phyloP scores from a whole-genome alignment of 2,888 invertebrate genomes.

The Drosophila gaucha region DNA sequence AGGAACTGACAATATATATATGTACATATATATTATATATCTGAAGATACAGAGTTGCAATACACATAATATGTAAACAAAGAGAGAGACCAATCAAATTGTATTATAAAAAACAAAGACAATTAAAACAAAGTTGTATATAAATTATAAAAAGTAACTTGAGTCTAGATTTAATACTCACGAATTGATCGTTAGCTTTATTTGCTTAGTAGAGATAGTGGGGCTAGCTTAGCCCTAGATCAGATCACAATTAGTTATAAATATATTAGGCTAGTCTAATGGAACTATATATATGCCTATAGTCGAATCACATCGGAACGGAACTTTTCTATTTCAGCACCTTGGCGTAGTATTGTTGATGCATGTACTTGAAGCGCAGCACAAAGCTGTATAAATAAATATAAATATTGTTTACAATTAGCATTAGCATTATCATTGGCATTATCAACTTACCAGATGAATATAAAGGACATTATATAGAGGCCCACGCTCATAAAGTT shows the following conservation, averaged over 20 bases:
- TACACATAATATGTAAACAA: not conserved
- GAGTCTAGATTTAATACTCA: constrained; percentile 4
- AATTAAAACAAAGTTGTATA: not conserved
- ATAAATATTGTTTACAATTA: not conserved
- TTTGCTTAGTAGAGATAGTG: constrained; percentile 29
- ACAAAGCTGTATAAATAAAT: constrained; percentile 60
- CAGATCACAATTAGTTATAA: constrained; percentile 47
- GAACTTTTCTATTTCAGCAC: constrained; percentile 65
- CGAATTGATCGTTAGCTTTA: constrained; percentile 36
- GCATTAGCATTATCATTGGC: not conserved
- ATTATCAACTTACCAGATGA: constrained; percentile 74
- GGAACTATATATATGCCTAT: not conserved
- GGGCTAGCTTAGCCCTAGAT: constrained; percentile 20
- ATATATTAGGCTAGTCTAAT: constrained; percentile 27
- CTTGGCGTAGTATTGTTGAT: constrained; percentile 75
- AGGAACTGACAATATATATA: constrained; percentile 22
- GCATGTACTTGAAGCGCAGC: constrained; percentile 73
- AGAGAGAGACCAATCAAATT: constrained; percentile 28
- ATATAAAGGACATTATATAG: constrained; percentile 79
- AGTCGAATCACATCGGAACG: constrained; percentile 10
- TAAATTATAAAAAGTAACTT: not conserved
- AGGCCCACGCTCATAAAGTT: constrained; percentile 86
- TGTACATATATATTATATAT: not conserved
- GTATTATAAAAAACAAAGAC: constrained; percentile 1
- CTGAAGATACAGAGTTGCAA: not conserved